phyloP scores from a whole-genome alignment of 1,140 invertebrate genomes.

The Solen grandis region DNA sequence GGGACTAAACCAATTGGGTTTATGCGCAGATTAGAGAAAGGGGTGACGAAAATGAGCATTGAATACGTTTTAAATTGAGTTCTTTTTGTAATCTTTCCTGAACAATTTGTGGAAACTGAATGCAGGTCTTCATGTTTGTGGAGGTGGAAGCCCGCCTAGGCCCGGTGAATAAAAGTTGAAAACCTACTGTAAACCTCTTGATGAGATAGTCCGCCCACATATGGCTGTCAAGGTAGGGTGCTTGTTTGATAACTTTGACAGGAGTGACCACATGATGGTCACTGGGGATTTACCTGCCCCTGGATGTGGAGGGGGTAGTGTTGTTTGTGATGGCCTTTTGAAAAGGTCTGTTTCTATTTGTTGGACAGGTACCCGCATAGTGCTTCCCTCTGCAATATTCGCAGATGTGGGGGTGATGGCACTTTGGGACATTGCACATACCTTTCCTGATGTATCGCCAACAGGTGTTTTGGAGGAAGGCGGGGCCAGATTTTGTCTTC shows the following conservation, averaged over 20 bases:
- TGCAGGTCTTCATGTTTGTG: neutral
- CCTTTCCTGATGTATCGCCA: neutral
- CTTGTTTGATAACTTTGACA: neutral
- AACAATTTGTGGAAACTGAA: neutral
- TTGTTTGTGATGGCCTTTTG: neutral
- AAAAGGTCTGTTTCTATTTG: neutral
- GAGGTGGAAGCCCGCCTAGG: neutral
- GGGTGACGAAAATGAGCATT: neutral
- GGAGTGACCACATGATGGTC: neutral
- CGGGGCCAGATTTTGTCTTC: neutral
- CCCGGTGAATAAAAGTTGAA: neutral
- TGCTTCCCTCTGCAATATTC: slow-evolving; percentile 9
- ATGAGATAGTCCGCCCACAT: neutral
- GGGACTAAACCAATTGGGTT: slow-evolving; percentile 34
- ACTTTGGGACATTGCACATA: neutral
- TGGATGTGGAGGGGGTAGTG: neutral
- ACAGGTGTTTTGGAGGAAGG: slow-evolving; percentile 27
- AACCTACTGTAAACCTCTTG: neutral
- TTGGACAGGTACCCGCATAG: slow-evolving; percentile 3
- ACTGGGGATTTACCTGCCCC: neutral
- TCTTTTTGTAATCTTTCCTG: neutral
- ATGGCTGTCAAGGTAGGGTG: neutral
- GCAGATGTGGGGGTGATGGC: neutral
- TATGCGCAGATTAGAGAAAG: neutral
- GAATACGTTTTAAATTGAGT: neutral